A percentile compares a stretch with the other conserved stretches of the same genome.
phyloP scores from a whole-genome alignment of 1,140 invertebrate genomes.

The Glossosoma conforme region DNA sequence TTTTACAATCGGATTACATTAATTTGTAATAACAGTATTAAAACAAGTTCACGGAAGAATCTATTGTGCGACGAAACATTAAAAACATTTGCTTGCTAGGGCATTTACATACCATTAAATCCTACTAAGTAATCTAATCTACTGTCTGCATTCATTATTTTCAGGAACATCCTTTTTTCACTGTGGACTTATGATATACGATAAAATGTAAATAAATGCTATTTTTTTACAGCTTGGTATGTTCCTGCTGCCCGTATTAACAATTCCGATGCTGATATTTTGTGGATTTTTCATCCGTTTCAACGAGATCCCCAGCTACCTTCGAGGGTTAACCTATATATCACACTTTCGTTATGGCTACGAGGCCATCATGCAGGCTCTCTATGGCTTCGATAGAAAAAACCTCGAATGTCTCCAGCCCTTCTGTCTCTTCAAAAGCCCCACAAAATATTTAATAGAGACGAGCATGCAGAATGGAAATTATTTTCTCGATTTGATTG shows the following conservation, averaged over 20 bases:
- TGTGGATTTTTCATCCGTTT: slow-evolving; percentile 82
- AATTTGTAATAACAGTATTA: too few species aligned
- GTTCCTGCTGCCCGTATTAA: slow-evolving; percentile 73
- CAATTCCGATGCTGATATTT: slow-evolving; percentile 81
- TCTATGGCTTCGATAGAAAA: slow-evolving; percentile 64
- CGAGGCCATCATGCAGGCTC: slow-evolving; percentile 68
- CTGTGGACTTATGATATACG: too few species aligned
- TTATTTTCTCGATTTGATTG: slow-evolving; percentile 66
- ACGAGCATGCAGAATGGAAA: slow-evolving; percentile 46
- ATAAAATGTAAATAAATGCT: too few species aligned
- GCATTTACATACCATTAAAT: too few species aligned
- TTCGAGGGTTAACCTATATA: slow-evolving; percentile 64
- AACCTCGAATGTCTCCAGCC: slow-evolving; percentile 50
- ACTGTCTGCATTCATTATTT: too few species aligned
- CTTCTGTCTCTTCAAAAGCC: slow-evolving; percentile 46
- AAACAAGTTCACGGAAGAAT: too few species aligned
- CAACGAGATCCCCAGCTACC: slow-evolving; percentile 64
- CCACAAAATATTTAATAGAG: slow-evolving; percentile 45
- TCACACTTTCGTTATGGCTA: slow-evolving; percentile 81
- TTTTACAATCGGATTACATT: too few species aligned
- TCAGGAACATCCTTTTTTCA: too few species aligned
- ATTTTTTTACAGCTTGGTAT: slow-evolving; percentile 62
- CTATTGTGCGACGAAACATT: too few species aligned
- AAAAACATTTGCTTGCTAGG: too few species aligned
- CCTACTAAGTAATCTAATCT: too few species aligned